Percentiles rank a stretch among this genome's conserved stretches.
Evolutionary conservation across 30 jellyfish, hydroid and myxozoan species (phyloP).

Genomic region (Pseudorhiza aurosa): DNA sequence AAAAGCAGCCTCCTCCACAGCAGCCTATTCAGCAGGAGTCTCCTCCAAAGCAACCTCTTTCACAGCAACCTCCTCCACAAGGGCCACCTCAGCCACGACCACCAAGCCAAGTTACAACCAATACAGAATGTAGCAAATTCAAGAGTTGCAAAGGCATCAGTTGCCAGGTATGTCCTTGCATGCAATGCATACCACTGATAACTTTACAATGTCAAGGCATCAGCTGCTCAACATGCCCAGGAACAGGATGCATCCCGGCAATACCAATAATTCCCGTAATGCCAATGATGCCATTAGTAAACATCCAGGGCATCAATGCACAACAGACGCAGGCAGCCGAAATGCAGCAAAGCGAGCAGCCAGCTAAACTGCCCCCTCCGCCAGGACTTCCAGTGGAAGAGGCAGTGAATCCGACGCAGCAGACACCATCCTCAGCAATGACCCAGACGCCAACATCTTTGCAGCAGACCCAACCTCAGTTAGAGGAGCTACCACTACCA

Average conservation of each 20-base stretch:
- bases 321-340: conserved; percentile 4
- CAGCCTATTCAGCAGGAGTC: background rate
- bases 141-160: conserved; percentile 64
- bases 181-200: conserved; percentile 44
- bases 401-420: background rate
- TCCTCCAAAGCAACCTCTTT: background rate
- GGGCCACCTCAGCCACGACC: background rate
- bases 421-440: background rate
- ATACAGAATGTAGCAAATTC: conserved; percentile 44
- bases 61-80: background rate
- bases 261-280: conserved; percentile 55
- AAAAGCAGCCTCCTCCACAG: background rate
- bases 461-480: background rate
- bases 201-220: conserved; percentile 41
- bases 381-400: background rate
- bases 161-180: conserved; percentile 61
- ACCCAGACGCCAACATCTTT: background rate
- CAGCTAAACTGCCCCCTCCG: background rate
- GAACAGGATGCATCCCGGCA: conserved; percentile 61
- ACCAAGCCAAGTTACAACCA: background rate
- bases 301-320: background rate
- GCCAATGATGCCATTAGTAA: conserved; percentile 48
- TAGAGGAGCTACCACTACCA: conserved; percentile 7
- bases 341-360: conserved; percentile 5
- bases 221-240: conserved; percentile 64